Evolutionary conservation across 2,888 invertebrate genomes (phyloP), one percentile per base, ranked within the genome.

Genomic region (Leucophenga maculata): DNA sequence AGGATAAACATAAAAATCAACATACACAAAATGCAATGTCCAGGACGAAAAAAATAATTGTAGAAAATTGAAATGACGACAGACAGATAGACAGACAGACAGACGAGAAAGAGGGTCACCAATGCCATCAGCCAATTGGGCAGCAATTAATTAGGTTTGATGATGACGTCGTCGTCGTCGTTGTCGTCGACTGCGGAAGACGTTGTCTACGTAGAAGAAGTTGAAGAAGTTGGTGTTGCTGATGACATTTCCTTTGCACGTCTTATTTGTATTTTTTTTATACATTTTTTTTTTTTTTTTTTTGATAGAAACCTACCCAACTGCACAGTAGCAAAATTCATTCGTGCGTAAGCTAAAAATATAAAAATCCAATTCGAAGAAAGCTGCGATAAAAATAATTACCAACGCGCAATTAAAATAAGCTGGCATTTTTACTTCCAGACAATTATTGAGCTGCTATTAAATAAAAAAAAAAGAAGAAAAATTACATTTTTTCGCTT

Each of bases 1-100:
- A 84, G 78, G 79, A 83, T 77, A 77, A 78, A 81, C 81, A 75
- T 77, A 80, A 77, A 83, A 84, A 84, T 20, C 14, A 57, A 57
- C 4, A 20, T 13, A 54, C 26, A 11, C 39, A 39, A 39, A 39
- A 39, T 39, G 39, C 39, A 39, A 39, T 39, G 39, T 39, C 39
- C 8, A 39, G 11, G 8, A 39, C 3, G 22, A 57, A 57, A 20
- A 6, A 57, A 22, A 22, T 16, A 54, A 16, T 3, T 1, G 22
- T 39, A 57, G 3, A 31, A 57, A 57, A 31, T 13, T 13, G 9
- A 31, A 14, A 57, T n/a, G 26, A 2, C 26, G 18, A 57, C 11
- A 26, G 14, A 14, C 11, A 57, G 31, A 20, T 22, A 54, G 20
- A 18, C 6, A 54, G 18, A 18, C 55, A 72, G 69, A 59, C n/a